Percentiles rank a stretch among this genome's conserved stretches.
phyloP scores from a whole-genome alignment of 2,888 invertebrate species.

The Falcaria lacertinaria region DNA sequence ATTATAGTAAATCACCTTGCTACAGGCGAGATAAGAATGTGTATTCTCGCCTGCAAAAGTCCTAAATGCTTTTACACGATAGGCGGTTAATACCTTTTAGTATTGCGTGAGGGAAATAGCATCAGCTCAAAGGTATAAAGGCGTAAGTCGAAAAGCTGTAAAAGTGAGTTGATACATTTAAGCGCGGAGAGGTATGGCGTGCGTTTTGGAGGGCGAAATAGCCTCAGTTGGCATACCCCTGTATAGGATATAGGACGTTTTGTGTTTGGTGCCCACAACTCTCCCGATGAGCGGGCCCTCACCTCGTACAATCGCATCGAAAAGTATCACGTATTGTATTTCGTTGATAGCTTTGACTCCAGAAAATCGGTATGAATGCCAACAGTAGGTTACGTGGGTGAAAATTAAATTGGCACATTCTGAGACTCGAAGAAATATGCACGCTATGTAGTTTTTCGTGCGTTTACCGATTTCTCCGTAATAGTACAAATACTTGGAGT shows the following conservation, averaged over 20 bases:
- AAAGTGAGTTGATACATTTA: slow-evolving; percentile 41
- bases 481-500: slow-evolving; percentile 1
- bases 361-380: slow-evolving; percentile 25
- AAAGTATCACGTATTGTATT: slow-evolving; percentile 53
- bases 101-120: slow-evolving; percentile 38
- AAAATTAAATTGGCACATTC: slow-evolving; percentile 11
- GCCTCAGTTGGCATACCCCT: slow-evolving; percentile 32
- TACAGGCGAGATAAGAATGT: slow-evolving; percentile 75
- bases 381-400: slow-evolving; percentile 16
- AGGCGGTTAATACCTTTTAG: slow-evolving; percentile 52
- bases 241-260: slow-evolving; percentile 50
- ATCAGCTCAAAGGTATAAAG: slow-evolving; percentile 28
- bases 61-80: slow-evolving; percentile 45
- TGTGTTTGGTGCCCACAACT: slow-evolving; percentile 34
- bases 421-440: neutral
- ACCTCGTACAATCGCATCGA: slow-evolving; percentile 62
- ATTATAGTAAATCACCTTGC: slow-evolving; percentile 80
- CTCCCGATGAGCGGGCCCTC: slow-evolving; percentile 72
- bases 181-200: slow-evolving; percentile 29
- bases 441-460: neutral
- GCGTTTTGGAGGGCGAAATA: slow-evolving; percentile 35
- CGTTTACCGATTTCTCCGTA: neutral
- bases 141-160: slow-evolving; percentile 34
- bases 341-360: slow-evolving; percentile 18
- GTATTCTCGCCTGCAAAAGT: slow-evolving; percentile 51